Conservation (phyloP, 2,888 invertebrate genomes). For the Cartodere bifasciata region DNA sequence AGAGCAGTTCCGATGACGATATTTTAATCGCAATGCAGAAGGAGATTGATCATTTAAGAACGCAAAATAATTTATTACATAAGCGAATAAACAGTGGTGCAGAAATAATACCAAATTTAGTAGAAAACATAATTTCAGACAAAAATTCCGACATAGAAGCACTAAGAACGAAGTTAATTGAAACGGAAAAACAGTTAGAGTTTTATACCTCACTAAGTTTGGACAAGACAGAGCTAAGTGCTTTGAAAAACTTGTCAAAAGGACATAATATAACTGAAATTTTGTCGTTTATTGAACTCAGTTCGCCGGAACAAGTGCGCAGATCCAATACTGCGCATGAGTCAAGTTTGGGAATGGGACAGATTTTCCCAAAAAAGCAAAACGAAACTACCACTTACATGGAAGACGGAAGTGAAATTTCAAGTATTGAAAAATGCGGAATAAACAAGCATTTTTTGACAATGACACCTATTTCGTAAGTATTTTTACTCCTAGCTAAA, state of each 20-base stretch:
- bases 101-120: slow-evolving; percentile 39
- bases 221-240: slow-evolving; percentile 41
- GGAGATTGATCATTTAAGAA: slow-evolving; percentile 35
- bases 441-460: slow-evolving; percentile 10
- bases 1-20: slow-evolving; percentile 33
- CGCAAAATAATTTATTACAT: slow-evolving; percentile 35
- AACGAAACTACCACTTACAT: slow-evolving; percentile 5
- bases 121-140: slow-evolving; percentile 50
- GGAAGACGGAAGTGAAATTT: slow-evolving; percentile 22
- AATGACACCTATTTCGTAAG: slow-evolving; percentile 2
- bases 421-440: slow-evolving; percentile 25
- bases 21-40: slow-evolving; percentile 38
- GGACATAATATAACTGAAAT: slow-evolving; percentile 55
- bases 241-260: slow-evolving; percentile 41
- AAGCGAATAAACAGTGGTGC: slow-evolving; percentile 37
- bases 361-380: not conserved
- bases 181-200: slow-evolving; percentile 42
- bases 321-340: slow-evolving; percentile 18
- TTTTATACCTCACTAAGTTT: slow-evolving; percentile 44
- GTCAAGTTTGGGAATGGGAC: slow-evolving; percentile 13
- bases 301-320: slow-evolving; percentile 46
- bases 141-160: slow-evolving; percentile 59
- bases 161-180: slow-evolving; percentile 42
- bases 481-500: slow-evolving; percentile 2
- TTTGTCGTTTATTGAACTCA: slow-evolving; percentile 57